Evolutionary conservation across 2,888 invertebrate species (phyloP).

Genomic region (Synergus gifuensis): DNA sequence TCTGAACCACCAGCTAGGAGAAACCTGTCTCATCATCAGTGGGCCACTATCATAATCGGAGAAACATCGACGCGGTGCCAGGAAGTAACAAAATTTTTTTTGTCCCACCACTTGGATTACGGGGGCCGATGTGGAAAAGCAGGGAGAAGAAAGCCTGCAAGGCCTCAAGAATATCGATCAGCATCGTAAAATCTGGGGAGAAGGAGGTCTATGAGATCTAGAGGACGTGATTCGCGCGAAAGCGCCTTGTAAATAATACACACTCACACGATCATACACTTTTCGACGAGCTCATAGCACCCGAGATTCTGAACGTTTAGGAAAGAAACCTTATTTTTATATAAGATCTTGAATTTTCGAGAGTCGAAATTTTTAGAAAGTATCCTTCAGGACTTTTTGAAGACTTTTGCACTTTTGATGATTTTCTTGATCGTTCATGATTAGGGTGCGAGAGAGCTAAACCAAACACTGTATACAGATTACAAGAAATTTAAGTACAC

Average conservation of each 20-base stretch:
- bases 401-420: neutral
- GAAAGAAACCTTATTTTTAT: neutral
- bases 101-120: constrained; percentile 27
- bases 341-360: neutral
- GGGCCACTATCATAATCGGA: neutral
- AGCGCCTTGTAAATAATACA: constrained; percentile 75
- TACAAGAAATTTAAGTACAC: constrained; percentile 44
- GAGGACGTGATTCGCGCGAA: constrained; percentile 71
- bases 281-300: constrained; percentile 11
- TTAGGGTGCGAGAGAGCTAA: constrained; percentile 24
- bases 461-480: constrained; percentile 59
- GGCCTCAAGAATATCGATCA: constrained; percentile 54
- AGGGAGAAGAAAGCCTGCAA: constrained; percentile 45
- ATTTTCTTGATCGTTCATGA: constrained; percentile 11
- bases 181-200: constrained; percentile 51
- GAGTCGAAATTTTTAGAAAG: neutral
- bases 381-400: neutral
- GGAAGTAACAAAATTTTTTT: constrained; percentile 56
- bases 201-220: constrained; percentile 56
- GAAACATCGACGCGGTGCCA: constrained; percentile 57
- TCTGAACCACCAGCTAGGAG: constrained; percentile 51
- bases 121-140: constrained; percentile 41
- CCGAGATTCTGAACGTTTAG: neutral
- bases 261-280: constrained; percentile 48
- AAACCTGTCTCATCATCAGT: constrained; percentile 9